Evolutionary conservation across 2,888 invertebrate species (phyloP).

Genomic region (Trypoxylon attenuatum): DNA sequence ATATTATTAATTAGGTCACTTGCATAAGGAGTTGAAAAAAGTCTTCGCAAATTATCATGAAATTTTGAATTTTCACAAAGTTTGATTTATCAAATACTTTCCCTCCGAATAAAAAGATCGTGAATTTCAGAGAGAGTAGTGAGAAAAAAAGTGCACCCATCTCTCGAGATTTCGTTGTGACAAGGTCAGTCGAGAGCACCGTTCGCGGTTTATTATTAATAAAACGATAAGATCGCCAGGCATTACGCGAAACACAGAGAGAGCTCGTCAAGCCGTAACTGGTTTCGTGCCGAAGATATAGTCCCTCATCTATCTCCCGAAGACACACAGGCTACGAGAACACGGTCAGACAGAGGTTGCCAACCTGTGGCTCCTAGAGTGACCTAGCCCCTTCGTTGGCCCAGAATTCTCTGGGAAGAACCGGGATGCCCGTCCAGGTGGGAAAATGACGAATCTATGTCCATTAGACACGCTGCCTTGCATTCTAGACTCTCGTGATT

Average conservation of each 20-base stretch:
- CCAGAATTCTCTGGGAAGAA: slow-evolving; percentile 27
- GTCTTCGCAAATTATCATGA: no score
- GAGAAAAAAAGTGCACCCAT: no score
- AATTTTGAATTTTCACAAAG: no score
- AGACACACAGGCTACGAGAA: slow-evolving; percentile 44
- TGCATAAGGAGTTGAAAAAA: no score
- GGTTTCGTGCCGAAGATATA: slow-evolving; percentile 55
- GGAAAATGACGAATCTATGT: slow-evolving; percentile 55
- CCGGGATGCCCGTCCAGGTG: slow-evolving; percentile 39
- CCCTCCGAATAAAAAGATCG: no score
- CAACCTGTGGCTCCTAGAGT: slow-evolving; percentile 20
- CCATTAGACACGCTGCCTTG: slow-evolving; percentile 34
- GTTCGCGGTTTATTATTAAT: slow-evolving; percentile 63
- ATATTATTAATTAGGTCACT: no score
- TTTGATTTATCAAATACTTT: no score
- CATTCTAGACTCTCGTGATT: no score
- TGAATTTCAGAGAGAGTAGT: no score
- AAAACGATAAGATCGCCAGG: slow-evolving; percentile 59
- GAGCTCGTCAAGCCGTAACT: slow-evolving; percentile 58
- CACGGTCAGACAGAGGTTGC: slow-evolving; percentile 39
- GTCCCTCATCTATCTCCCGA: slow-evolving; percentile 58
- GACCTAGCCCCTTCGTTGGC: slow-evolving; percentile 12
- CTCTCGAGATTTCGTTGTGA: no score
- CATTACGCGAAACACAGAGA: slow-evolving; percentile 61
- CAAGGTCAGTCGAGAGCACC: no score